Evolutionary conservation across 2,797 vertebrate genomes (phyloP).

Genomic region (Aphelocoma californica): DNA sequence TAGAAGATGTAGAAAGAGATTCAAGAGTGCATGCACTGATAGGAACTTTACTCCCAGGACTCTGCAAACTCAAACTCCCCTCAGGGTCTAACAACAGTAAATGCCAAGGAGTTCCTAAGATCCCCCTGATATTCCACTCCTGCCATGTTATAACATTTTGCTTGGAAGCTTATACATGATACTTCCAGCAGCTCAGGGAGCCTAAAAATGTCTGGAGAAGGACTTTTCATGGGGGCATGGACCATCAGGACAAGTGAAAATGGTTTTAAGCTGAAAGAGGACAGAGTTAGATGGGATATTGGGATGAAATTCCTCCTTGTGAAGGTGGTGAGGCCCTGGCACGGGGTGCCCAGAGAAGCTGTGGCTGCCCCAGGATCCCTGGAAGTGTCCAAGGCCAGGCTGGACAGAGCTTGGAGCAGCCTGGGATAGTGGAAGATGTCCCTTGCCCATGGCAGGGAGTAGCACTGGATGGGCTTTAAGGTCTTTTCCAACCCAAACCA

Average conservation of each 20-base stretch:
- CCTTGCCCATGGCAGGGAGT: not conserved
- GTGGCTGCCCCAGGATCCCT: not conserved
- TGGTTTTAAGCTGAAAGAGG: not conserved
- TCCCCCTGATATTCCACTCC: not conserved
- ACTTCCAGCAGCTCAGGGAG: not conserved
- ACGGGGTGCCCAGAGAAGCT: not conserved
- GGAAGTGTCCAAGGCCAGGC: rapidly evolving
- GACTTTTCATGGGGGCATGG: not conserved
- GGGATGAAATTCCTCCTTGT: rapidly evolving
- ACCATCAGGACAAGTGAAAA: not conserved
- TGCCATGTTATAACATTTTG: not conserved
- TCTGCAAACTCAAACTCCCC: not conserved
- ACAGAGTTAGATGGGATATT: rapidly evolving
- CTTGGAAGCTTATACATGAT: not conserved
- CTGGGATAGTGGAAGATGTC: rapidly evolving
- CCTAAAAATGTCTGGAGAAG: not conserved
- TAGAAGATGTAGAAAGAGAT: not conserved
- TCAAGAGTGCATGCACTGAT: not conserved
- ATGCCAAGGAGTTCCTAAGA: not conserved
- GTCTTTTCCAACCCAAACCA: not conserved
- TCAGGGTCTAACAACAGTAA: not conserved
- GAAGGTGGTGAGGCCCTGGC: rapidly evolving
- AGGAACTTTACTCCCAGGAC: not conserved
- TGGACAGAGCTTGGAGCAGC: rapidly evolving
- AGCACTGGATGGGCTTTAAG: rapidly evolving